Base-by-base conservation (phyloP, 2,888 invertebrate species). In the Metacarcinus magister region DNA sequence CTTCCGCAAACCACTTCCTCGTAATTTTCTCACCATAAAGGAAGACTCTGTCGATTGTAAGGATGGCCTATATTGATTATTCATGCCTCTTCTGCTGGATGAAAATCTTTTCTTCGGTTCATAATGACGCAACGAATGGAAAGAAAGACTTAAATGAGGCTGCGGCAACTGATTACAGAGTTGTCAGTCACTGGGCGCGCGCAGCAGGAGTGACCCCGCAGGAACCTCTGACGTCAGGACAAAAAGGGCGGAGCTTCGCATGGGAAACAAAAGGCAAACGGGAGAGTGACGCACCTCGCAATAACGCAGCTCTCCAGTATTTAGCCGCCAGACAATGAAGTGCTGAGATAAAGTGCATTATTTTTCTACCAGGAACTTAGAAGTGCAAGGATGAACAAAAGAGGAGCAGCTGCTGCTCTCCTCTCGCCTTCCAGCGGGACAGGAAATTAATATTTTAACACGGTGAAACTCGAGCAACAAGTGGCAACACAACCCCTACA, bases 181-280 rank as follows among this genome's bases (percentile, higher is more conserved):
- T 54, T 96, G 96, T 96, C 96, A 96, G 94, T 96, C 96, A 96
- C 92, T 93, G 96, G 96, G 90, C 96, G 95, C 94, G 96, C 95
- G 96, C 96, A 96, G 75, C 16, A 92, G 90, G 90, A 95, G 93
- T 96, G 96, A 96, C 96, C 96, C 95, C 94, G 93, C 96, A 95
- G 96, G 96, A 96, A 96, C 96, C 96, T 95, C 82, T 96, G 96
- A 96, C 96, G 96, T 95, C 96, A 96, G 67, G 28, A 96, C 60
- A 60, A 94, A 54, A 75, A 82, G 90, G 96, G 95, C 87, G 96
- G 95, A 95, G 95, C 90, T 96, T 95, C 95, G 48, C 92, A 82
- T 39, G 96, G 94, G 94, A 96, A 96, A 96, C 96, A 96, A 96
- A 96, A 96, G 96, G 60, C 92, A 87, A 94, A 92, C 96, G 94